Evolutionary conservation across 1,140 invertebrate species (phyloP), one percentile per base, ranked within the genome.

Genomic region (Drosophila sechellia): DNA sequence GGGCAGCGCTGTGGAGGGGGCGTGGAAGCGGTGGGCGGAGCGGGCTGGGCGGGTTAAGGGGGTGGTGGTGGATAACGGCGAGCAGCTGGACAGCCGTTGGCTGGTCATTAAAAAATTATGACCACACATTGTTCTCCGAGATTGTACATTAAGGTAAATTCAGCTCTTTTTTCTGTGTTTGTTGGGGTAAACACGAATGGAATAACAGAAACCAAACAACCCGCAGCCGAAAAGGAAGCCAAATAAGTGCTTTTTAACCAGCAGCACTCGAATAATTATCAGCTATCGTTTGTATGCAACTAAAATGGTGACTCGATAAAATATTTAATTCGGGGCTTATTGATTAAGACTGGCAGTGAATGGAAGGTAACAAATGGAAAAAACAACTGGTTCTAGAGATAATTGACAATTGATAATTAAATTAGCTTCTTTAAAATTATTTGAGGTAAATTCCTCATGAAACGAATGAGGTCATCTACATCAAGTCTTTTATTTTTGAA

Each of bases 101-200:
- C 79, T 79, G 75, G 76, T 70, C 84, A 87, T 87, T 89, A 89
- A 89, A 87, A 79, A 83, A 89, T 89, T 75, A 87, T 89, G 79
- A 68, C 63, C 79, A 86, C 71, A 79, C 79, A 75, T 68, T 83
- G 79, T 81, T 81, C 69, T 56, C 25, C 46, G 49, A 56, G 57
- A 77, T 79, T 66, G 49, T 65, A 59, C 43, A 70, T 56, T 70
- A 69, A 70, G 64, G 66, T 71, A 71, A 46, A 71, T 71, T 70
- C 53, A 71, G 64, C 68, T 57, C 65, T 71, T 65, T 49, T 65
- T 45, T 34, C 31, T 8, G 31, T 68, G 42, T 63, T 13, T 68
- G 13, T 52, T 34, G 17, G 31, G 59, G 15, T 37, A 37, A 22
- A 65, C 37, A 68, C 35, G 58, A 58, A 59, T 42, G 60, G 64